Evolutionary conservation across 2,797 vertebrate genomes (phyloP).

Genomic region (Sciurus carolinensis): DNA sequence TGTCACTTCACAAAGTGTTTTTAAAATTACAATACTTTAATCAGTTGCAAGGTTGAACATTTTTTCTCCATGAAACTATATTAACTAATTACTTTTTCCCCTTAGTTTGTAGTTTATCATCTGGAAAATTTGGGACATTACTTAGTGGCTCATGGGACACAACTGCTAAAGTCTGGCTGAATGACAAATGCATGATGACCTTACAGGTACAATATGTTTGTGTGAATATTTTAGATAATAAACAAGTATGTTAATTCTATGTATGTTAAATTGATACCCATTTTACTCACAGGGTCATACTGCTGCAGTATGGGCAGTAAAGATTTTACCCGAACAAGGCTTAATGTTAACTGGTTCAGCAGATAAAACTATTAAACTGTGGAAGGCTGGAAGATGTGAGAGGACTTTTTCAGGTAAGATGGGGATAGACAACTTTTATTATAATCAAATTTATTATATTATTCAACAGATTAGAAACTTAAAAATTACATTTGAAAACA

Average conservation of each 20-base stretch:
- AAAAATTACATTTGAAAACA: constrained; percentile 45
- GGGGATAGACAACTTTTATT: constrained; percentile 34
- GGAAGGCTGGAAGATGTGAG: constrained; percentile 98
- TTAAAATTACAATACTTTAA: constrained; percentile 47
- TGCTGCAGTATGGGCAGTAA: constrained; percentile 97
- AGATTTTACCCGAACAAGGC: constrained; percentile 97
- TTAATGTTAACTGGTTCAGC: constrained; percentile 98
- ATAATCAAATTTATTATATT: background rate
- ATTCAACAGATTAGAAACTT: constrained; percentile 12
- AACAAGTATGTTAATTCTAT: constrained; percentile 54
- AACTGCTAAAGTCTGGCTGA: constrained; percentile 98
- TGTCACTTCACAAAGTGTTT: constrained; percentile 1
- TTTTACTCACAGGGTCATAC: constrained; percentile 93
- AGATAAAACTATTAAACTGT: constrained; percentile 97
- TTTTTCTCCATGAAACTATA: constrained; percentile 49
- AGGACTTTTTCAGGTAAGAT: constrained; percentile 94
- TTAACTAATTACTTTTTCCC: constrained; percentile 54
- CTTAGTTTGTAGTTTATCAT: constrained; percentile 96
- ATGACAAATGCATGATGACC: constrained; percentile 99
- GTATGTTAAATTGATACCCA: constrained; percentile 34
- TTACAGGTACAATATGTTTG: constrained; percentile 92
- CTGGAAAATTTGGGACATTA: constrained; percentile 98
- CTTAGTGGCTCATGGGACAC: constrained; percentile 99
- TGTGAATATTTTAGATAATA: constrained; percentile 56
- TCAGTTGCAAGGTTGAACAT: constrained; percentile 22